Evolutionary conservation across 2,113 vertebrate genomes (phyloP), one percentile per base, ranked within the genome.

Genomic region (Ciconia maguari): DNA sequence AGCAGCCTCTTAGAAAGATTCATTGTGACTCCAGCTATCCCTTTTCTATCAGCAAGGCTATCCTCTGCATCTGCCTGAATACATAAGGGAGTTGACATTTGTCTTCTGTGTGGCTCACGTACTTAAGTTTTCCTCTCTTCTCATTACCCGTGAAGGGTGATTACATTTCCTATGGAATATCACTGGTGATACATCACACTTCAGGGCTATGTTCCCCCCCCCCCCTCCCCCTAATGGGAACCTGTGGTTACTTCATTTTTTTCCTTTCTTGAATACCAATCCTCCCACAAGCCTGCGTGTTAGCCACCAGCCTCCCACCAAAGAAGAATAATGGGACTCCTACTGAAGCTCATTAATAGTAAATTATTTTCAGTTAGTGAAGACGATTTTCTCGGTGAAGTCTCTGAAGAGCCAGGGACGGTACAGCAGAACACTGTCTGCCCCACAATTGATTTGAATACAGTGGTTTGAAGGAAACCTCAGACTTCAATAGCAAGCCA

Each of bases 1-100:
- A 95, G 93, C 71, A 95, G 90, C 91, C 91, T 97, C 96, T 96
- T 93, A 92, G 86, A 89, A 96, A 95, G 95, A 90, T 96, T 96
- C 91, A 94, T 79, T 94, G 78, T 77, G 78, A 91, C 80, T 95
- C 62, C 69, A 74, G 87, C 83, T 46, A 83, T 94, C 78, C 54
- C 58, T 93, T 94, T 85, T 44, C 89, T 83, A 52, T 21, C 34
- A 79, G 86, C 94, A 89, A 60, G 58, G 61, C 91, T 82, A n/a
- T 68, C 55, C 74, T 79, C 65, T 38, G 77, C 48, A 49, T 93
- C 83, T 91, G 77, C 58, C 68, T 86, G 92, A 93, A 91, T 76
- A 77, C 46, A 16, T 70, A 74, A 90, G 70, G 68, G 84, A 92
- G 74, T 42, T 79, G 57, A 70, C 8, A 62, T 86, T 92, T 66